Percentiles rank a stretch among this genome's conserved stretches.
Evolutionary conservation across 2,888 invertebrate genomes (phyloP).

Genomic region (Homarus gammarus): DNA sequence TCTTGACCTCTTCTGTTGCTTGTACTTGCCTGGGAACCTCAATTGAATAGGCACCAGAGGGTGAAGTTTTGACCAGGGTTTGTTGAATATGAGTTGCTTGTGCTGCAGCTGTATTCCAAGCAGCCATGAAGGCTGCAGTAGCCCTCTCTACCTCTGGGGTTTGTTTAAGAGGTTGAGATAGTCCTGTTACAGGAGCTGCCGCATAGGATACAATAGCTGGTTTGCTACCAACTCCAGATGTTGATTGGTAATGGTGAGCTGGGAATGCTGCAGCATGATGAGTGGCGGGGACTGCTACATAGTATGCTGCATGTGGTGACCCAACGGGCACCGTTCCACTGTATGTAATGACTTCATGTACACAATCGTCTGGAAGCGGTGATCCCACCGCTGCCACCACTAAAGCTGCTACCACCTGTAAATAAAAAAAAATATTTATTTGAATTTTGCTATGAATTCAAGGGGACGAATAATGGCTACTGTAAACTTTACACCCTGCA

Average conservation of each 20-base stretch:
- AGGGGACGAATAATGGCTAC: too few species aligned
- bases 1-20: constrained; percentile 38
- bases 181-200: constrained; percentile 8
- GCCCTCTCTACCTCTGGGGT: constrained; percentile 43
- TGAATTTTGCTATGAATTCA: background rate
- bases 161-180: constrained; percentile 40
- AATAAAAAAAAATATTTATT: background rate
- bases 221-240: background rate
- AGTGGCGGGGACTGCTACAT: background rate
- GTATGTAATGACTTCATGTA: background rate
- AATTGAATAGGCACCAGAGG: too few species aligned
- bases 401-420: constrained; percentile 60
- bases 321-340: constrained; percentile 13
- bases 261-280: constrained; percentile 9
- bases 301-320: background rate
- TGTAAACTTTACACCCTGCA: too few species aligned
- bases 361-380: constrained; percentile 49
- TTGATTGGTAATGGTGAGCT: constrained; percentile 16
- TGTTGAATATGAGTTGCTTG: background rate
- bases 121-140: constrained; percentile 51
- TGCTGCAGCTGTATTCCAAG: constrained; percentile 58
- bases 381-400: constrained; percentile 57
- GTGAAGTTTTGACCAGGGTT: constrained; percentile 6
- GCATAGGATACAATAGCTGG: constrained; percentile 10
- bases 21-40: constrained; percentile 14